Conservation (phyloP, 2,888 invertebrate species). For the Orgyia antiqua region DNA sequence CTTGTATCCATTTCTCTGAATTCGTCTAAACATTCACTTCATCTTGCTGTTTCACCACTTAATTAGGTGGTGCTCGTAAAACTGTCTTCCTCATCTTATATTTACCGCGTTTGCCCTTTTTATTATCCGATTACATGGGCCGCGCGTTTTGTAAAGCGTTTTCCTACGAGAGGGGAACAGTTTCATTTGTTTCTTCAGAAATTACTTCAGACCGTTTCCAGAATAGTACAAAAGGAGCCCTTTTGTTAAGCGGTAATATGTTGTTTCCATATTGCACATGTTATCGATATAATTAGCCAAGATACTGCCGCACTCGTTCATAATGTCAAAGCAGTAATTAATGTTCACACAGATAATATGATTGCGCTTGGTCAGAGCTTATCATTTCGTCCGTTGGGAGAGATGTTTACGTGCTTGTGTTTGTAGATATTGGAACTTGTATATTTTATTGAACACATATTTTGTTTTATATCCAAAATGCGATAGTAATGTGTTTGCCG, state of each 20-base stretch:
- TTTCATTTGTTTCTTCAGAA: slow-evolving; percentile 77
- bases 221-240: slow-evolving; percentile 34
- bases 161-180: slow-evolving; percentile 69
- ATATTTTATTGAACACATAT: no score
- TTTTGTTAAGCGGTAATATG: slow-evolving; percentile 31
- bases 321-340: slow-evolving; percentile 61
- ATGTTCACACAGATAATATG: slow-evolving; percentile 61
- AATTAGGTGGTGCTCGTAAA: slow-evolving; percentile 77
- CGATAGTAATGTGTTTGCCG: no score
- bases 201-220: slow-evolving; percentile 64
- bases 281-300: slow-evolving; percentile 57
- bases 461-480: no score
- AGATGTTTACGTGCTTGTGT: slow-evolving; percentile 37
- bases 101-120: slow-evolving; percentile 79
- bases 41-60: slow-evolving; percentile 75
- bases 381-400: slow-evolving; percentile 60
- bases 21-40: slow-evolving; percentile 66
- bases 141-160: slow-evolving; percentile 71
- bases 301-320: slow-evolving; percentile 52
- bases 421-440: slow-evolving; percentile 4
- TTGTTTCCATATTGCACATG: slow-evolving; percentile 37
- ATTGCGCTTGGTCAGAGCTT: slow-evolving; percentile 63
- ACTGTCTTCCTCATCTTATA: slow-evolving; percentile 79
- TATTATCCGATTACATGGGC: slow-evolving; percentile 78
- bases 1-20: slow-evolving; percentile 16